Conservation (phyloP, 2,113 vertebrate species). For the Malurus alboscapulatus region DNA sequence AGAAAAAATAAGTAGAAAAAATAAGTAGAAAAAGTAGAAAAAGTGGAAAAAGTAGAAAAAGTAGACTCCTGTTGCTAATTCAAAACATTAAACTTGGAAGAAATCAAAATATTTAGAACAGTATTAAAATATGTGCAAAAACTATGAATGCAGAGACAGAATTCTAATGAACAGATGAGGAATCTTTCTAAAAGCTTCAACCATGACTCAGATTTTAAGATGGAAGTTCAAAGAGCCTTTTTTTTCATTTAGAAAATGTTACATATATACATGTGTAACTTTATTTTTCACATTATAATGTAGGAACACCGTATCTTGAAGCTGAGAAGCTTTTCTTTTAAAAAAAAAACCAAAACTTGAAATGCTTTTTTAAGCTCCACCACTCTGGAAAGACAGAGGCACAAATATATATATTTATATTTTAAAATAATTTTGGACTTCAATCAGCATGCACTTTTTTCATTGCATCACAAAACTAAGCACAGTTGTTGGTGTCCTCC, state of each 20-base stretch:
- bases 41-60: neutral
- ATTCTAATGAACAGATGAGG: neutral
- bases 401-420: neutral
- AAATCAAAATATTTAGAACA: neutral
- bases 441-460: constrained; percentile 10
- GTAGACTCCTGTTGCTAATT: neutral
- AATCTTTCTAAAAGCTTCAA: neutral
- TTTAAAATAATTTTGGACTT: constrained; percentile 36
- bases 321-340: neutral
- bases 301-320: neutral
- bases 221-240: neutral
- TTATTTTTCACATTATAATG: neutral
- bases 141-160: neutral
- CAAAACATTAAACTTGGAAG: neutral
- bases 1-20: neutral
- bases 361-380: constrained; percentile 3
- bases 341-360: neutral
- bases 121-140: neutral
- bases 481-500: constrained; percentile 48
- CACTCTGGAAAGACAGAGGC: neutral
- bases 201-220: neutral
- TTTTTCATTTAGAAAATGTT: neutral
- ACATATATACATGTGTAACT: neutral
- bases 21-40: neutral
- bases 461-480: neutral